phyloP scores from a whole-genome alignment of 2,797 vertebrate species.

The Anabacerthia variegaticeps region DNA sequence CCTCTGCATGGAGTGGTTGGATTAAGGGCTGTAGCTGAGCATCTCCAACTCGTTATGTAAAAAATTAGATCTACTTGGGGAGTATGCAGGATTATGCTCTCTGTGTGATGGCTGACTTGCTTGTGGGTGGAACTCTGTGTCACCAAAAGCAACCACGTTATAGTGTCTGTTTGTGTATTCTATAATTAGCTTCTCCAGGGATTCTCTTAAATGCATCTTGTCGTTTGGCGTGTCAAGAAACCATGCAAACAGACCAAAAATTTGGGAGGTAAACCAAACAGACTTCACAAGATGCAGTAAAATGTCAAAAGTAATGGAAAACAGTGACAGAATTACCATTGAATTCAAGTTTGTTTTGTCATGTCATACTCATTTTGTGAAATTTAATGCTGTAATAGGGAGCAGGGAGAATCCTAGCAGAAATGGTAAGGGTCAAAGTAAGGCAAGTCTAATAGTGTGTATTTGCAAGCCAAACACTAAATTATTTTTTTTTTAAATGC shows the following conservation, averaged over 20 bases:
- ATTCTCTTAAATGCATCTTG: neutral
- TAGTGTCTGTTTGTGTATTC: neutral
- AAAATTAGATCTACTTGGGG: neutral
- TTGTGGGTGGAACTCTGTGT: neutral
- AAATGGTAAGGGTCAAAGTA: neutral
- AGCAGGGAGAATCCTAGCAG: neutral
- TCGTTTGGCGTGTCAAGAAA: neutral
- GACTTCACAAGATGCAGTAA: neutral
- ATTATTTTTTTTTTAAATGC: neutral
- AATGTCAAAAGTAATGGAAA: neutral
- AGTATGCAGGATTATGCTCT: neutral
- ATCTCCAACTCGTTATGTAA: conserved; percentile 11
- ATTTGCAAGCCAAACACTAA: neutral
- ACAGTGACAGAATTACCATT: neutral
- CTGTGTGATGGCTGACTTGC: neutral
- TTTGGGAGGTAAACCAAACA: neutral
- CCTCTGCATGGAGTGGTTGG: neutral
- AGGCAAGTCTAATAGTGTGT: neutral
- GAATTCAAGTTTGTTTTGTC: neutral
- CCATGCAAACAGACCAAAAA: neutral
- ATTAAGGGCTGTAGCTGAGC: conserved; percentile 48
- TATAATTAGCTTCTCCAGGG: neutral
- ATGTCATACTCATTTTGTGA: neutral
- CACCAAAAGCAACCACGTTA: neutral
- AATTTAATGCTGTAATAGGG: neutral